Evolutionary conservation across 2,113 vertebrate genomes (phyloP).

Genomic region (Perca flavescens): DNA sequence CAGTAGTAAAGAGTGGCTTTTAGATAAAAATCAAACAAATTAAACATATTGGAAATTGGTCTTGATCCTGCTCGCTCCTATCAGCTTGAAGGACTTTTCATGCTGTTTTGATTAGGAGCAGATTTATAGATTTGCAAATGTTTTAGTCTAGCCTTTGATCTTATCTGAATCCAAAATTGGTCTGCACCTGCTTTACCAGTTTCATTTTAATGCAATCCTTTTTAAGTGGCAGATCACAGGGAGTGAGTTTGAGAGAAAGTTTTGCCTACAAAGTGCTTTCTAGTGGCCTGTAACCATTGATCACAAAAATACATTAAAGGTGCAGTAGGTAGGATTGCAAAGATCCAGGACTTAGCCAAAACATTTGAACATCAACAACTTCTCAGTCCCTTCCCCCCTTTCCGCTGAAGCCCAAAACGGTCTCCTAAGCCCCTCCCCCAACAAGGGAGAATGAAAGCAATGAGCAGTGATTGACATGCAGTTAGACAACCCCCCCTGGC

Average conservation of each 20-base stretch:
- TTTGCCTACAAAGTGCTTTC: neutral
- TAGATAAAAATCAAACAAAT: conserved; percentile 56
- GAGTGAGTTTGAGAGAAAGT: neutral
- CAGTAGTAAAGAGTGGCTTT: conserved; percentile 36
- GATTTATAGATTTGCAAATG: conserved; percentile 31
- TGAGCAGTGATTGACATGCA: too few species aligned
- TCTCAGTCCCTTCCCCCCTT: too few species aligned
- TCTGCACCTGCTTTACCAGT: neutral
- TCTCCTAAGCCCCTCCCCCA: too few species aligned
- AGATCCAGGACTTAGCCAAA: too few species aligned
- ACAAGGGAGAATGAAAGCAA: too few species aligned
- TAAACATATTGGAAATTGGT: conserved; percentile 27
- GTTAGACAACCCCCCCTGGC: too few species aligned
- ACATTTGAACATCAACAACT: too few species aligned
- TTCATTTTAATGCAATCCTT: conserved; percentile 1
- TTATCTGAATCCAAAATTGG: conserved; percentile 16
- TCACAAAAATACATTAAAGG: neutral
- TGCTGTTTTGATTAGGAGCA: conserved; percentile 28
- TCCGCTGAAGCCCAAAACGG: too few species aligned
- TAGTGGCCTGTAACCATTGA: neutral
- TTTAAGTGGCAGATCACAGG: conserved; percentile 10
- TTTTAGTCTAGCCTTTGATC: conserved; percentile 28
- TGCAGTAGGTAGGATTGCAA: too few species aligned
- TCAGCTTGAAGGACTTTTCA: conserved; percentile 21
- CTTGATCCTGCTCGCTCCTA: conserved; percentile 4